Percentiles rank a stretch among this genome's conserved stretches.
These are phyloP conservation scores for Triplophysa bombifrons DNA, from an alignment of 2,797 vertebrate species.

Conservation along the genomic window DNA sequence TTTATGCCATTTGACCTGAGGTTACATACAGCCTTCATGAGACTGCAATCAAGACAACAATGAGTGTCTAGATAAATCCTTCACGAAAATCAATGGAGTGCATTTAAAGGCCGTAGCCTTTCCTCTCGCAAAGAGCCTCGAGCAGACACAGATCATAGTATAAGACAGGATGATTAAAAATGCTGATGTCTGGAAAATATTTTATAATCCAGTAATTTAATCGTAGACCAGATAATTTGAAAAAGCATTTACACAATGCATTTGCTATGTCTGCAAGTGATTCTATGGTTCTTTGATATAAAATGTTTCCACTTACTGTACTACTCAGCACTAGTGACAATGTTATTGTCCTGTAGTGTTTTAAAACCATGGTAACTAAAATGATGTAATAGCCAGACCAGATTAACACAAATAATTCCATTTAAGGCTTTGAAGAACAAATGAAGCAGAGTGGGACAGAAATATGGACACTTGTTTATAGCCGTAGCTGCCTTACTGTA, in stretches of 20 bases:
- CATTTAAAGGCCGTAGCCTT: conserved; percentile 10
- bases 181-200: background rate
- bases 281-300: background rate
- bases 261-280: background rate
- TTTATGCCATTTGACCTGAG: background rate
- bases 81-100: conserved; percentile 15
- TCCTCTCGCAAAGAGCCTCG: background rate
- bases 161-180: background rate
- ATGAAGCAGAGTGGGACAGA: background rate
- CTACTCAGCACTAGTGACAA: background rate
- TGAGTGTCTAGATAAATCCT: background rate
- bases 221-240: background rate
- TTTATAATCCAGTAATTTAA: background rate
- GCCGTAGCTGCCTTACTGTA: too few relatives aligned
- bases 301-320: background rate
- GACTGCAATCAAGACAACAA: conserved; percentile 6
- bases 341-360: background rate
- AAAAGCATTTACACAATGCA: background rate
- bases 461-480: background rate
- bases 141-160: background rate
- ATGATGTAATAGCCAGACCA: background rate
- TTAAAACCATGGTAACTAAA: background rate
- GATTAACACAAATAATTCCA: background rate
- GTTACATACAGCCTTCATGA: conserved; percentile 13
- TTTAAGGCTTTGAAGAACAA: background rate